Conservation (phyloP, 2,888 invertebrate species). For the Sepioteuthis lessoniana region DNA sequence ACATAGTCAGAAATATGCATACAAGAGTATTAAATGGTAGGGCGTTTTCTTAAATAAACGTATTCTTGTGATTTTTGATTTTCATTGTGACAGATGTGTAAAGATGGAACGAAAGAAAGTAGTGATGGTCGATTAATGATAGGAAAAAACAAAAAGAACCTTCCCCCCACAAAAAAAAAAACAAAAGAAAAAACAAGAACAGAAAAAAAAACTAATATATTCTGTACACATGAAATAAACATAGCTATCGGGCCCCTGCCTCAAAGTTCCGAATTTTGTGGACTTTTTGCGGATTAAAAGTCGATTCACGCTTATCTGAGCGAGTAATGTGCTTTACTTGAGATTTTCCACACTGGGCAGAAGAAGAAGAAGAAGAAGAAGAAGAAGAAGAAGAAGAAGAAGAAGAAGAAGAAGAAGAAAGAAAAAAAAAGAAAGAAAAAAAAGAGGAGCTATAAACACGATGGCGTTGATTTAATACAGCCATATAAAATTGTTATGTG, state of each 20-base stretch:
- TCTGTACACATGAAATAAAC: background rate
- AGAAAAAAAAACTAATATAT: background rate
- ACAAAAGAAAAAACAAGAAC: background rate
- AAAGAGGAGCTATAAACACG: background rate
- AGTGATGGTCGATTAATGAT: background rate
- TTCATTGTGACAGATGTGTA: background rate
- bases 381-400: too few relatives aligned
- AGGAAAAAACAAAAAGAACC: background rate
- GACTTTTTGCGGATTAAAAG: background rate
- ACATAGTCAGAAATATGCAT: too few relatives aligned
- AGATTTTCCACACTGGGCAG: background rate
- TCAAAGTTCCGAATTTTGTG: background rate
- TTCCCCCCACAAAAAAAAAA: background rate
- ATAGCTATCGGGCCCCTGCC: constrained; percentile 7
- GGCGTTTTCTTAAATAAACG: too few relatives aligned
- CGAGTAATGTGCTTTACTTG: background rate
- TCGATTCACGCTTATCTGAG: constrained; percentile 18
- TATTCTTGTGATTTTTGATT: background rate
- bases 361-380: background rate
- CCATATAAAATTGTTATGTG: constrained; percentile 4
- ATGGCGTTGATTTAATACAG: background rate
- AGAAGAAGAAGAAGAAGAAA: background rate
- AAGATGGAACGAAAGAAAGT: background rate
- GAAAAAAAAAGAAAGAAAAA: too few relatives aligned
- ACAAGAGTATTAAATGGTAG: too few relatives aligned